Evolutionary conservation across 2,888 invertebrate species (phyloP), one percentile per base, ranked within the genome.

Genomic region (Agrochola lychnidis): DNA sequence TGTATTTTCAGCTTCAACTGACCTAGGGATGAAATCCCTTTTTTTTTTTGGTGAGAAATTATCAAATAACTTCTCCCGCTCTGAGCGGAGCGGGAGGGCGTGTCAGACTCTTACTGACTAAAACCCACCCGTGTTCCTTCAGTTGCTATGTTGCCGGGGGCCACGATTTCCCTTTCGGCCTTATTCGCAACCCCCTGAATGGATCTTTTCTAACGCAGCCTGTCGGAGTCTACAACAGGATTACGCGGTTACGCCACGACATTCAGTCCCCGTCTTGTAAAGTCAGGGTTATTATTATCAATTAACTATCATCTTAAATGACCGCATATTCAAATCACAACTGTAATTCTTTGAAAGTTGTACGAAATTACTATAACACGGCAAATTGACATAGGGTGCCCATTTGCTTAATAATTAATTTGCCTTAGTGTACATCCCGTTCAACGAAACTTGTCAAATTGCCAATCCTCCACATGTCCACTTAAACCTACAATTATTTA

Each of bases 401-500:
- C n/a, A 56, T 22, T n/a, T 56, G 10, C 10, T 56, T n/a, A 10
- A n/a, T 16, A 19, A 30, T 25, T 51, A 6, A 51, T 51, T 51
- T 51, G 6, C 59, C 1, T 19, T 19, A 30, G 4, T 4, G 19
- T 25, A 66, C 7, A n/a, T 14, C 0, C 0, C 12, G 2, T 51
- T 14, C 7, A 53, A 30, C 16, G 57, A 56, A 19, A 0, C 19
- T 25, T 45, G 42, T 25, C 22, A 79, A 53, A 40, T 30, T 45
- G 36, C 36, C 22, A 79, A 53, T 48, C 22, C 36, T 12, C 16
- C 10, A 53, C 19, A 10, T 45, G 10, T 14, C 9, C 36, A 63
- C 51, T 30, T 4, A 12, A 45, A 61, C 16, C 25, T 12, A 30
- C 59, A 69, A 73, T 83, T 70, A 81, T 57, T 62, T 22, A 40